Conservation (phyloP, 2,113 vertebrate species). For the Centropus unirufus region DNA sequence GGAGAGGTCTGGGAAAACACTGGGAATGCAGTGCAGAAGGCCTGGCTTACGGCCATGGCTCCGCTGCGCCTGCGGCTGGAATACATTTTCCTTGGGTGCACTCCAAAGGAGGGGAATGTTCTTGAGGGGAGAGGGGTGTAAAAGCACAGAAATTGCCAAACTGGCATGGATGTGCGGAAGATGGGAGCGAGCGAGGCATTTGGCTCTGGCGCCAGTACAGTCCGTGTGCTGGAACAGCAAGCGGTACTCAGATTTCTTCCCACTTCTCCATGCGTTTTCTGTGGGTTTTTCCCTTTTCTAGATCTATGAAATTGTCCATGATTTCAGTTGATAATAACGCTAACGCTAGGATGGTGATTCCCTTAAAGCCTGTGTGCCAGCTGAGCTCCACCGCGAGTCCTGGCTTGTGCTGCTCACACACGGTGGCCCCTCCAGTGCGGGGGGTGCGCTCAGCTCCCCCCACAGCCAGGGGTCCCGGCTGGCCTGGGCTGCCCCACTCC, state of each 20-base stretch:
- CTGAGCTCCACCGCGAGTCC: background rate
- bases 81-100: slow-evolving; percentile 32
- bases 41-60: slow-evolving; percentile 26
- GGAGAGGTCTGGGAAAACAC: background rate
- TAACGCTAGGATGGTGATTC: background rate
- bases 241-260: background rate
- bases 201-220: background rate
- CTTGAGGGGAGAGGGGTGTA: background rate
- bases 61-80: background rate
- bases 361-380: background rate
- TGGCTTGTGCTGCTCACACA: background rate
- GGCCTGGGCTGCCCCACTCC: too few species aligned
- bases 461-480: too few species aligned
- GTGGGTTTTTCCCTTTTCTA: background rate
- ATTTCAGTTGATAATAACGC: background rate
- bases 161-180: slow-evolving; percentile 3
- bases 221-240: background rate
- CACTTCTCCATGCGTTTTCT: background rate
- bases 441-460: too few species aligned
- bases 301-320: background rate
- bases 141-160: slow-evolving; percentile 34
- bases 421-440: background rate
- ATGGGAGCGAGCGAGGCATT: background rate
- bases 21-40: slow-evolving; percentile 6
- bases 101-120: slow-evolving; percentile 17